Percentiles rank a stretch among this genome's conserved stretches.
phyloP scores from a whole-genome alignment of 2,888 invertebrate genomes.

The Steromphala cineraria region DNA sequence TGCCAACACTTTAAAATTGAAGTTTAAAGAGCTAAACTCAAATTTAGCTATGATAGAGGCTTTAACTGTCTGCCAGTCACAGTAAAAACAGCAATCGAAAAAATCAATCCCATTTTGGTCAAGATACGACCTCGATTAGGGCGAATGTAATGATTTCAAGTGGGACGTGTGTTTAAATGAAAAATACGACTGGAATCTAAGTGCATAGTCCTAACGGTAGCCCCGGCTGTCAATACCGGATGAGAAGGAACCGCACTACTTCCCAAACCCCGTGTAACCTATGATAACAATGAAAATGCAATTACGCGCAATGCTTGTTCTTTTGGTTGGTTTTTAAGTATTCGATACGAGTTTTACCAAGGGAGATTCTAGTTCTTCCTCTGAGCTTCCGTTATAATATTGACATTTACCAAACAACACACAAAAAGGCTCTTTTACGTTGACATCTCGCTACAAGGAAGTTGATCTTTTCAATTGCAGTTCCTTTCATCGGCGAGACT shows the following conservation, averaged over 20 bases:
- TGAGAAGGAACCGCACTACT: background rate
- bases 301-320: background rate
- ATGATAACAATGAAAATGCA: background rate
- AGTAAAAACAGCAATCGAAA: no score
- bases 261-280: background rate
- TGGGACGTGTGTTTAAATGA: background rate
- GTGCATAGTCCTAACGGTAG: background rate
- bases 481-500: background rate
- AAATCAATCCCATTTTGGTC: background rate
- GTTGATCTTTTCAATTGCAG: constrained; percentile 17
- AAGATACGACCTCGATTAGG: background rate
- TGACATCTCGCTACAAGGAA: background rate
- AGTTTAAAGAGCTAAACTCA: no score
- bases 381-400: background rate
- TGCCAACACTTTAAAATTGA: no score
- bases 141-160: background rate
- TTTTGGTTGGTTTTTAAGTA: background rate
- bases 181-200: background rate
- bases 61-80: no score
- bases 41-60: no score
- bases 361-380: background rate
- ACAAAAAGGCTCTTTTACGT: background rate
- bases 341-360: background rate
- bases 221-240: background rate
- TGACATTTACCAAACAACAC: constrained; percentile 4